Evolutionary conservation across 2,888 invertebrate genomes (phyloP).

Genomic region (Galeopsomyia nigrocyanea): DNA sequence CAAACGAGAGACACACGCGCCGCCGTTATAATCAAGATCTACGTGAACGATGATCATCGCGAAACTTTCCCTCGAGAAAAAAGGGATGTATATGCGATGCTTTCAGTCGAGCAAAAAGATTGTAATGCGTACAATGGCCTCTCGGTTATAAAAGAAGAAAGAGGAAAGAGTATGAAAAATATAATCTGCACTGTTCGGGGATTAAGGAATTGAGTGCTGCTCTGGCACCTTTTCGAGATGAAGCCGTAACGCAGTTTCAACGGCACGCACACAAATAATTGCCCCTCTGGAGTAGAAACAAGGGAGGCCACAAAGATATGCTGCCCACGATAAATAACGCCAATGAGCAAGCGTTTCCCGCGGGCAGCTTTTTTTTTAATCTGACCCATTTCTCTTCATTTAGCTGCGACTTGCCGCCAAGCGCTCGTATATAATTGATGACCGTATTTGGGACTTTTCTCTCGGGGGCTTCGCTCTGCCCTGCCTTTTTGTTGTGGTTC

Average conservation of each 20-base stretch:
- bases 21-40: background rate
- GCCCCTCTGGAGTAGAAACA: background rate
- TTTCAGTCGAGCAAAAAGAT: background rate
- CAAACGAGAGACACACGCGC: background rate
- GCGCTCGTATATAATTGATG: no score
- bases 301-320: no score
- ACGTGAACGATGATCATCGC: background rate
- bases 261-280: background rate
- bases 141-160: background rate
- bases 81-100: constrained; percentile 22
- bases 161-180: background rate
- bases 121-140: no score
- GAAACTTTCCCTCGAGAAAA: constrained; percentile 12
- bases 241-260: constrained; percentile 18
- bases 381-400: no score
- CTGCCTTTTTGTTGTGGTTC: no score
- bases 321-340: no score
- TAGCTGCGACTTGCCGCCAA: no score
- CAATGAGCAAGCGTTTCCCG: constrained; percentile 12
- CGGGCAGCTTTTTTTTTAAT: no score
- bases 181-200: constrained; percentile 59
- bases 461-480: no score
- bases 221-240: constrained; percentile 24
- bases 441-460: no score
- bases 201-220: constrained; percentile 57